A percentile compares a stretch with the other conserved stretches of the same genome.
These are phyloP conservation scores for Podarcis cretensis DNA, from an alignment of 2,113 vertebrate species.

Conservation along the genomic window DNA sequence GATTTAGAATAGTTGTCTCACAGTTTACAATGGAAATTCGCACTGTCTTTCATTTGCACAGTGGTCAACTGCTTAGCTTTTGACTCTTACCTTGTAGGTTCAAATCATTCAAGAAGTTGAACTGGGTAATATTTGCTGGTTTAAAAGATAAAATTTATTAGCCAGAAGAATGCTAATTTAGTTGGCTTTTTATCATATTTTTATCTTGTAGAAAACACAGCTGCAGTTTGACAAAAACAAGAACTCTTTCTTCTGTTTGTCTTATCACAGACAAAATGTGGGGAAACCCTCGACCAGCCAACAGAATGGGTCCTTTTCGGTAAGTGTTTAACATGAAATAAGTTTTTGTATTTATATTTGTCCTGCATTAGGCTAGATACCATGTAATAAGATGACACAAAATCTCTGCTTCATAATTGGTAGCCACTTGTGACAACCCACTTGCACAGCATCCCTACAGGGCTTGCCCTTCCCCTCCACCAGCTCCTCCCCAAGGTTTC, in stretches of 20 bases:
- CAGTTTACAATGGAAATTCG: not conserved
- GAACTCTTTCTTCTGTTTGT: slow-evolving; percentile 51
- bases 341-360: not conserved
- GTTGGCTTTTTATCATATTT: slow-evolving; percentile 32
- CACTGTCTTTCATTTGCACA: not conserved
- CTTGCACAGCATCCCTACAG: too few relatives aligned
- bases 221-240: slow-evolving; percentile 49
- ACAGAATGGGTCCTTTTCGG: slow-evolving; percentile 89
- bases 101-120: not conserved
- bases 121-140: not conserved
- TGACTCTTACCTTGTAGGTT: not conserved
- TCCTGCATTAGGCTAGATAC: not conserved
- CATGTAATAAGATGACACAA: not conserved
- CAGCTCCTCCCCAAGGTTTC: not conserved
- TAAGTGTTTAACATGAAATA: slow-evolving; percentile 71
- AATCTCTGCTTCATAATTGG: not conserved
- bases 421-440: too few relatives aligned
- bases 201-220: slow-evolving; percentile 60
- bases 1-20: not conserved
- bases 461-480: too few relatives aligned
- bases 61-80: not conserved
- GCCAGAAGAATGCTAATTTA: not conserved
- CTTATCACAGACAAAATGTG: slow-evolving; percentile 83
- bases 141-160: not conserved
- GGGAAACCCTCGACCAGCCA: slow-evolving; percentile 89